phyloP scores from a whole-genome alignment of 2,888 invertebrate species.

The Kuschelorhynchus macadamiae region DNA sequence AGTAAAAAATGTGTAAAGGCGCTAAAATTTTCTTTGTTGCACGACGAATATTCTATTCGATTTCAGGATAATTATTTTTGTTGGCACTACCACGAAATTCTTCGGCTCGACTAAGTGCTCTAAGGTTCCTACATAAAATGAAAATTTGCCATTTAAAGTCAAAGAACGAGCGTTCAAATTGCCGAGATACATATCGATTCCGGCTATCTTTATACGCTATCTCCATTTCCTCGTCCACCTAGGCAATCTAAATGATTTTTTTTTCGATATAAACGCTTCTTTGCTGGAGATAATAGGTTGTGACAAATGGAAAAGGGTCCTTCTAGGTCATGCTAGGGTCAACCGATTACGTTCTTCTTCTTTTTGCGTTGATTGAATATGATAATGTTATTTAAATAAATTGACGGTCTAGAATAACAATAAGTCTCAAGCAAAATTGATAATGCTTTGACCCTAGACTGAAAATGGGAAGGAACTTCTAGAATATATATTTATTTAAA shows the following conservation, averaged over 20 bases:
- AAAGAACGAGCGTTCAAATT: conserved; percentile 26
- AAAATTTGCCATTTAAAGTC: conserved; percentile 41
- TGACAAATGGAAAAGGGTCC: conserved; percentile 36
- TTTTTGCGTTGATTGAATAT: conserved; percentile 23
- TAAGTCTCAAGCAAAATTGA: no score
- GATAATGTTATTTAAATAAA: conserved; percentile 5
- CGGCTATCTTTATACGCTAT: conserved; percentile 40
- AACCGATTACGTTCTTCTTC: conserved; percentile 19
- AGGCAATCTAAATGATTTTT: conserved; percentile 40
- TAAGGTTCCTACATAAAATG: conserved; percentile 27
- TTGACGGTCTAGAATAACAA: no score
- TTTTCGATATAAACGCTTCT: conserved; percentile 28
- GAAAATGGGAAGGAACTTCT: no score
- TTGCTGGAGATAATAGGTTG: conserved; percentile 33
- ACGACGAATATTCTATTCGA: no score
- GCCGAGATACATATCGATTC: conserved; percentile 40
- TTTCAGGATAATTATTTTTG: no score
- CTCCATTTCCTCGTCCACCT: conserved; percentile 35
- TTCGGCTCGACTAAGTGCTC: conserved; percentile 20
- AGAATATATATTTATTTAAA: no score
- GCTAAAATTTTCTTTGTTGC: no score
- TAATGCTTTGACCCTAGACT: no score
- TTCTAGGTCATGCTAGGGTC: conserved; percentile 16
- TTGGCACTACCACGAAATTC: conserved; percentile 9
- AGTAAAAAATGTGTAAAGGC: no score